Evolutionary conservation across 1,140 invertebrate species (phyloP).

Genomic region (Psilanteris sp.): DNA sequence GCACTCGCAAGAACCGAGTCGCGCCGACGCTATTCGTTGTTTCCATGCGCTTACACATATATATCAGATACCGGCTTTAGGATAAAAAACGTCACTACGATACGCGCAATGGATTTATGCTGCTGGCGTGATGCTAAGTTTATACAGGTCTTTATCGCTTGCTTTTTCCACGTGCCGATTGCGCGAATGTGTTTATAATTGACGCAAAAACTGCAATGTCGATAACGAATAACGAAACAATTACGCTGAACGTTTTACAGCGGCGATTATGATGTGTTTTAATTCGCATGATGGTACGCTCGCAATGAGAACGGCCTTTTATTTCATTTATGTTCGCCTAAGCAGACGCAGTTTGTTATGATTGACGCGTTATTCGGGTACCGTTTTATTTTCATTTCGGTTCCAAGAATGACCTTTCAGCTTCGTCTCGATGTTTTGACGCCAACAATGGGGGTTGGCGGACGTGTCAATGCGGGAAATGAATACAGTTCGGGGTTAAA

Average conservation of each 20-base stretch:
- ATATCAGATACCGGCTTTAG: slow-evolving; percentile 23
- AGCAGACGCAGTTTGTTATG: too few relatives aligned
- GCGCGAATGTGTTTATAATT: slow-evolving; percentile 44
- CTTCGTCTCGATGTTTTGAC: too few relatives aligned
- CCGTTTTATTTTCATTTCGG: too few relatives aligned
- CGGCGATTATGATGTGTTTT: slow-evolving; percentile 7
- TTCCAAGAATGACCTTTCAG: too few relatives aligned
- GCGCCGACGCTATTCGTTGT: slow-evolving; percentile 21
- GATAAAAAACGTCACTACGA: slow-evolving; percentile 48
- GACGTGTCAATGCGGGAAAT: too few relatives aligned
- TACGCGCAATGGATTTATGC: slow-evolving; percentile 46
- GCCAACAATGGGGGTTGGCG: too few relatives aligned
- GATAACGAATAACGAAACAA: slow-evolving; percentile 45
- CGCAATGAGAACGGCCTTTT: too few relatives aligned
- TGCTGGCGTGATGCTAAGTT: slow-evolving; percentile 43
- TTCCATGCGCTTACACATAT: slow-evolving; percentile 12
- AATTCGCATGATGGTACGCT: background rate
- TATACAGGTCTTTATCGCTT: slow-evolving; percentile 40
- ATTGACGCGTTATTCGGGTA: too few relatives aligned
- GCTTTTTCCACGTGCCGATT: slow-evolving; percentile 50
- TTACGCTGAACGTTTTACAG: slow-evolving; percentile 28
- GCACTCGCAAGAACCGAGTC: slow-evolving; percentile 35
- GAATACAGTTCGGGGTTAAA: too few relatives aligned
- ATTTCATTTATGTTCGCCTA: too few relatives aligned
- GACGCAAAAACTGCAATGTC: slow-evolving; percentile 40